These are phyloP conservation scores for Dermolepida albohirtum DNA, from an alignment of 2,888 invertebrate genomes.

Conservation along the genomic window DNA sequence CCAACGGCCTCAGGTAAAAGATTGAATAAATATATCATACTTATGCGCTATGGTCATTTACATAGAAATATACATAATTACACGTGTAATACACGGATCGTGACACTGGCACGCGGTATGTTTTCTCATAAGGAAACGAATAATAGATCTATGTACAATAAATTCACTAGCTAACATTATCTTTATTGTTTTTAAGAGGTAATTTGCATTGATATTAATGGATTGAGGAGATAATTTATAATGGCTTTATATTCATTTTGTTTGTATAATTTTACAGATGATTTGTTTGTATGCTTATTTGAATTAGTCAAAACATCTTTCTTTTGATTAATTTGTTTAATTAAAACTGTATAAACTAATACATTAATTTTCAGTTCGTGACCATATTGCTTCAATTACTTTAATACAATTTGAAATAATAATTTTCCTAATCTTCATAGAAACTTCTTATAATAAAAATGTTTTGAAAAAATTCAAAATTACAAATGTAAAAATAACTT, in stretches of 20 bases:
- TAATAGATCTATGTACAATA: conserved; percentile 15
- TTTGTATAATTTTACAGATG: neutral
- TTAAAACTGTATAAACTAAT: too few relatives aligned
- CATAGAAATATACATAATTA: conserved; percentile 53
- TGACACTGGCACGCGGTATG: conserved; percentile 46
- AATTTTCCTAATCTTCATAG: too few relatives aligned
- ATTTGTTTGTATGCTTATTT: too few relatives aligned
- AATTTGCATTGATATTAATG: conserved; percentile 10
- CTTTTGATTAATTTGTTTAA: too few relatives aligned
- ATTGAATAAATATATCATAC: conserved; percentile 51
- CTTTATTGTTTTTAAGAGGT: conserved; percentile 31
- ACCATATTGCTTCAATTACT: too few relatives aligned
- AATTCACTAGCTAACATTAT: conserved; percentile 8
- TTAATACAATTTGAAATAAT: too few relatives aligned
- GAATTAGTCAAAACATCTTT: too few relatives aligned
- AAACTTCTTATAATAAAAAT: too few relatives aligned
- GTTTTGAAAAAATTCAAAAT: too few relatives aligned
- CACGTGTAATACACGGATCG: conserved; percentile 51
- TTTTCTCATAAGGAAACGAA: conserved; percentile 20
- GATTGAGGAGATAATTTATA: neutral
- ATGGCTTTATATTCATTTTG: neutral
- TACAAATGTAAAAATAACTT: too few relatives aligned
- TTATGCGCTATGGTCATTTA: conserved; percentile 48
- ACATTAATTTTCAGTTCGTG: too few relatives aligned
- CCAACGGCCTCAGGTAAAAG: conserved; percentile 44